These are phyloP conservation scores for Gila robusta DNA, from an alignment of 2,797 vertebrate species.

Conservation along the genomic window DNA sequence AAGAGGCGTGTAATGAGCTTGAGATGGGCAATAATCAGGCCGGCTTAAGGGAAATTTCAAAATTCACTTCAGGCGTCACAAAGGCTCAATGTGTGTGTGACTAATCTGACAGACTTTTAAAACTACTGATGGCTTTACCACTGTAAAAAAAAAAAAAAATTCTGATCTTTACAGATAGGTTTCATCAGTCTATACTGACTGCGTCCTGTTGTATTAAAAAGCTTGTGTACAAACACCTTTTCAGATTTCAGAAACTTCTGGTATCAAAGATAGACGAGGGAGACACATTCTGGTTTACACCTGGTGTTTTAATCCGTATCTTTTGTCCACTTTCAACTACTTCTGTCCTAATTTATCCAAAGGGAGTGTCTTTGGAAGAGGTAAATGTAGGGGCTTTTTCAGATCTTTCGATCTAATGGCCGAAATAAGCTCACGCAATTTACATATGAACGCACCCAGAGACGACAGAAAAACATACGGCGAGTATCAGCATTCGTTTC, in stretches of 20 bases:
- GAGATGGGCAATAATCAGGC: background rate
- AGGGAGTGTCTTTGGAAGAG: no score
- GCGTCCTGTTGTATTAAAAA: background rate
- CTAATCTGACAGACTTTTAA: slow-evolving; percentile 15
- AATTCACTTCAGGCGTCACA: background rate
- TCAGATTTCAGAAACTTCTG: background rate
- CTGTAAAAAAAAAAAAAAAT: slow-evolving; percentile 16
- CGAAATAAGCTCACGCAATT: no score
- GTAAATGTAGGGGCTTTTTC: no score
- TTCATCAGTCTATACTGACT: background rate
- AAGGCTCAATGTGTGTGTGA: slow-evolving; percentile 5
- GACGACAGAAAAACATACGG: no score
- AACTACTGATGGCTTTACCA: background rate
- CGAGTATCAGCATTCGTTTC: no score
- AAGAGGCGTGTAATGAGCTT: slow-evolving; percentile 8
- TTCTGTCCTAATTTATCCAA: no score
- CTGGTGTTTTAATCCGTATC: no score
- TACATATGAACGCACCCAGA: no score
- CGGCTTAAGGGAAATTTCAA: slow-evolving; percentile 21
- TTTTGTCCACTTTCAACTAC: no score
- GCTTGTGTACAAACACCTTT: background rate
- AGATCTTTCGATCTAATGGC: no score
- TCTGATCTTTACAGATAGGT: background rate
- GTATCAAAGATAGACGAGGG: no score
- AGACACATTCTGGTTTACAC: no score